Evolutionary conservation across 1,140 invertebrate genomes (phyloP).

Genomic region (Drosophila busckii): DNA sequence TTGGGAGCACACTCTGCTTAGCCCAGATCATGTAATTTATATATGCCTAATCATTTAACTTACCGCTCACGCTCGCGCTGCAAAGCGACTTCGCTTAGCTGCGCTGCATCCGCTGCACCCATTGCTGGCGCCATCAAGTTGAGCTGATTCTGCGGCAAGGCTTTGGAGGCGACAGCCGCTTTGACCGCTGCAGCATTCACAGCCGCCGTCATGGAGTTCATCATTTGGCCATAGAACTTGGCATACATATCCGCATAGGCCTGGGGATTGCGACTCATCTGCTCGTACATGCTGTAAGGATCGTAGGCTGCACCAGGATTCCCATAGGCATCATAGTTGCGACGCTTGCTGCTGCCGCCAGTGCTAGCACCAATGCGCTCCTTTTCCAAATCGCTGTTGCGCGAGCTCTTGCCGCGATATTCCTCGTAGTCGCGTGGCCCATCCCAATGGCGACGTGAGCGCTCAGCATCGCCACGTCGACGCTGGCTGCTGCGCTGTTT

Average conservation of each 20-base stretch:
- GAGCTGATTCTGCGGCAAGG: neutral
- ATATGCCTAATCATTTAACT: too few relatives aligned
- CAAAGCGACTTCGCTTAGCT: constrained; percentile 55
- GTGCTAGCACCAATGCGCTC: constrained; percentile 38
- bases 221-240: constrained; percentile 81
- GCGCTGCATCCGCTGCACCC: neutral
- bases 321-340: constrained; percentile 80
- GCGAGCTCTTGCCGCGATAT: constrained; percentile 68
- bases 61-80: constrained; percentile 84
- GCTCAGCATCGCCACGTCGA: constrained; percentile 18
- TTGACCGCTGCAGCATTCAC: constrained; percentile 27
- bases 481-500: constrained; percentile 30
- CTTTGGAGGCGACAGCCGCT: constrained; percentile 20
- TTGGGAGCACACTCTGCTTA: too few relatives aligned
- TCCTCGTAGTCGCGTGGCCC: constrained; percentile 64
- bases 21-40: too few relatives aligned
- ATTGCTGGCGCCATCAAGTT: neutral
- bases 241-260: constrained; percentile 88
- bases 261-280: constrained; percentile 87
- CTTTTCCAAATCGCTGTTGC: constrained; percentile 68
- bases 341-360: constrained; percentile 50
- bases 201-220: constrained; percentile 49
- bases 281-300: constrained; percentile 82
- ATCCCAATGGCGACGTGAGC: constrained; percentile 37
- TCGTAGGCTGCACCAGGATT: constrained; percentile 79